Evolutionary conservation across 2,888 invertebrate species (phyloP).

Genomic region (Orthosia gracilis): DNA sequence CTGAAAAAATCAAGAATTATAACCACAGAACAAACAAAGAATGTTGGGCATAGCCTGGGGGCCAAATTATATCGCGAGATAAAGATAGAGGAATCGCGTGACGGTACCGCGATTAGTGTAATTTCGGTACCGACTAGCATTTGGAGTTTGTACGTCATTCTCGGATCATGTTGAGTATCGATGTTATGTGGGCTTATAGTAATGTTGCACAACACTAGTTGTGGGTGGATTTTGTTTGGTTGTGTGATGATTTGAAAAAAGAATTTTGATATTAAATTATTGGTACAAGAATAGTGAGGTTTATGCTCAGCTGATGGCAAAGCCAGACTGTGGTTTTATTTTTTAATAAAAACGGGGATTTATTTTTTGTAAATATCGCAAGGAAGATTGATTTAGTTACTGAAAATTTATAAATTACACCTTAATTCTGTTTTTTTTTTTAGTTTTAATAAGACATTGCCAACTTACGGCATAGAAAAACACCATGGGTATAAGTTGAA

Average conservation of each 20-base stretch:
- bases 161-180: conserved; percentile 58
- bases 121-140: conserved; percentile 82
- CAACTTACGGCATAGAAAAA: background rate
- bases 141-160: conserved; percentile 74
- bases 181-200: conserved; percentile 32
- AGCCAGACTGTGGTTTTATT: too few relatives aligned
- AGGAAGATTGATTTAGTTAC: background rate
- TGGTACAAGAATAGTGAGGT: too few relatives aligned
- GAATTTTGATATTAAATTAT: background rate
- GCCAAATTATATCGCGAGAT: conserved; percentile 84
- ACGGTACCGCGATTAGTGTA: conserved; percentile 82
- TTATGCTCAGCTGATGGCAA: too few relatives aligned
- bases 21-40: conserved; percentile 72
- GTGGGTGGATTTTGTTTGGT: background rate
- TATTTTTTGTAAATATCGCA: background rate
- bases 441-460: too few relatives aligned
- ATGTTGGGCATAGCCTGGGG: conserved; percentile 82
- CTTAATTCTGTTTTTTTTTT: background rate
- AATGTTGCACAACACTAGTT: conserved; percentile 47
- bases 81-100: conserved; percentile 90
- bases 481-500: background rate
- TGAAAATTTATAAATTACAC: background rate
- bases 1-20: conserved; percentile 39
- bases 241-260: background rate
- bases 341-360: background rate